phyloP scores from a whole-genome alignment of 2,888 invertebrate species.

The Polia nebulosa region DNA sequence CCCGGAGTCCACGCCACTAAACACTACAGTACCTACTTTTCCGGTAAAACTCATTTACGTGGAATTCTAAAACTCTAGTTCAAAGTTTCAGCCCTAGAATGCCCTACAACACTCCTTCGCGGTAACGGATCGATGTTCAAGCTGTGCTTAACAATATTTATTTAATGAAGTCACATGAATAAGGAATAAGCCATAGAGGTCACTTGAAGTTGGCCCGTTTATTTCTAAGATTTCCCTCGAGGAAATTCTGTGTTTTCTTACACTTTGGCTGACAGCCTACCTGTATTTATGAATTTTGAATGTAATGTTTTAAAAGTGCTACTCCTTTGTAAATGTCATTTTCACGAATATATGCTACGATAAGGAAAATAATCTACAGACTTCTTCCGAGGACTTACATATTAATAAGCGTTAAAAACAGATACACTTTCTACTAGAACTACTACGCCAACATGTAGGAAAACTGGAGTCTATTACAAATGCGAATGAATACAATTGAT shows the following conservation, averaged over 20 bases:
- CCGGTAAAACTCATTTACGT: neutral
- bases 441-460: too few species aligned
- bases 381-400: neutral
- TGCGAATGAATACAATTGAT: too few species aligned
- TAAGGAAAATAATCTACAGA: neutral
- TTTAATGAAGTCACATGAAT: constrained; percentile 38
- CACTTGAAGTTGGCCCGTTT: constrained; percentile 34
- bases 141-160: constrained; percentile 22
- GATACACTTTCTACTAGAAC: too few species aligned
- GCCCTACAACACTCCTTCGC: constrained; percentile 23
- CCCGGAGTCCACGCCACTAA: too few species aligned
- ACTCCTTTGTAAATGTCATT: neutral
- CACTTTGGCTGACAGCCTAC: constrained; percentile 3
- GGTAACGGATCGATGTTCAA: constrained; percentile 34
- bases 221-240: constrained; percentile 50
- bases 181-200: constrained; percentile 26
- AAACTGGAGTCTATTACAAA: too few species aligned
- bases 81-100: neutral
- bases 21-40: neutral
- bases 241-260: constrained; percentile 8
- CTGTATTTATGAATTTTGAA: constrained; percentile 37
- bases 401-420: too few species aligned
- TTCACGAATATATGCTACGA: neutral
- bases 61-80: constrained; percentile 16
- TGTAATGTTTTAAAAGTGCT: constrained; percentile 36